A percentile compares a stretch with the other conserved stretches of the same genome.
phyloP scores from a whole-genome alignment of 2,888 invertebrate genomes.

The Brachyptera risi region DNA sequence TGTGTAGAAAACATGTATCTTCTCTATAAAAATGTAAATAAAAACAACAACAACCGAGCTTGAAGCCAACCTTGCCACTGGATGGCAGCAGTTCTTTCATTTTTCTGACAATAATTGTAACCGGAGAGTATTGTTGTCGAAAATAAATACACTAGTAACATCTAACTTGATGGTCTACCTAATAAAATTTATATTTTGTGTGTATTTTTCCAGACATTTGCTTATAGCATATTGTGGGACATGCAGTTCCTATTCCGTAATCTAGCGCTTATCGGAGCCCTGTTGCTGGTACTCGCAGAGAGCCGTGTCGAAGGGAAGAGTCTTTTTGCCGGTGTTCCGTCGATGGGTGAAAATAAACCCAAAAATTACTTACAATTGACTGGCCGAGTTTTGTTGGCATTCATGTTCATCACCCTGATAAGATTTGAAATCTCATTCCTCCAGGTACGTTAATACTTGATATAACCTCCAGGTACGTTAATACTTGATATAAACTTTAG shows the following conservation, averaged over 20 bases:
- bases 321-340: conserved; percentile 93
- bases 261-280: conserved; percentile 94
- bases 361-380: conserved; percentile 95
- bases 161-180: no score
- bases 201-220: conserved; percentile 66
- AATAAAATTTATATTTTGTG: no score
- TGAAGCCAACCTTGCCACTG: no score
- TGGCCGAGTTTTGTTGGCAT: conserved; percentile 90
- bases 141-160: no score
- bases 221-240: conserved; percentile 98
- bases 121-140: no score
- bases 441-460: conserved; percentile 65
- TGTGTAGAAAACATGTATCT: no score
- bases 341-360: conserved; percentile 89
- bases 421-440: conserved; percentile 88
- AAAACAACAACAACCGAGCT: no score
- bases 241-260: conserved; percentile 94
- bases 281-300: conserved; percentile 94
- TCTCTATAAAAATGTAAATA: no score
- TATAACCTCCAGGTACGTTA: no score
- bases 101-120: no score
- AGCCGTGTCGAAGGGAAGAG: conserved; percentile 89
- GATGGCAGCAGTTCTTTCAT: no score
- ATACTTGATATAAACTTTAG: no score
- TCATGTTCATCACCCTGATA: conserved; percentile 97